phyloP scores from a whole-genome alignment of 2,113 vertebrate species.

The Calidris pugnax region DNA sequence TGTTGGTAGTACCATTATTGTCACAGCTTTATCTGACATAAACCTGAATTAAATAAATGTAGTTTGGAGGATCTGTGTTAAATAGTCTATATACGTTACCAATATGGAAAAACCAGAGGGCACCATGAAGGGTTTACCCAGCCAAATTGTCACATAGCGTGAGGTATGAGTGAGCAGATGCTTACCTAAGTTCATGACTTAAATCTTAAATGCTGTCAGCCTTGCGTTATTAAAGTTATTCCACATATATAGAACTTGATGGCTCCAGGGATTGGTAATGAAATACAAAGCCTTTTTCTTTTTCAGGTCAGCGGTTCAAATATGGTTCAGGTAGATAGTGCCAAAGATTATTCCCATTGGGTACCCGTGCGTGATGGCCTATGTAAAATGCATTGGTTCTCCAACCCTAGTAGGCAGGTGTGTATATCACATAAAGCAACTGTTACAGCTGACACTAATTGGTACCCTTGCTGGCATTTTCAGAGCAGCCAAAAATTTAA shows the following conservation, averaged over 20 bases:
- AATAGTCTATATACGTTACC: not conserved
- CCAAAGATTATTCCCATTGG: conserved; percentile 12
- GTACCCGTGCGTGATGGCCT: conserved; percentile 35
- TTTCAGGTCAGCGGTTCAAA: conserved; percentile 35
- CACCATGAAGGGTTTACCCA: not conserved
- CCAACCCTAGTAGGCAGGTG: not conserved
- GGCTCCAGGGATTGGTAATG: not conserved
- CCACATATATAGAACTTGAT: not conserved
- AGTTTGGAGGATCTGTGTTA: not conserved
- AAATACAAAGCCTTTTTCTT: conserved; percentile 36
- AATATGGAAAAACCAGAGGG: not conserved
- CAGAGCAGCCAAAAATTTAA: conserved; percentile 27
- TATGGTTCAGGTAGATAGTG: conserved; percentile 10
- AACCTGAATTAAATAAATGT: not conserved
- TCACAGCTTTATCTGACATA: not conserved
- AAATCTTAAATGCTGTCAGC: not conserved
- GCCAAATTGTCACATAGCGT: not conserved
- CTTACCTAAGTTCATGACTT: not conserved
- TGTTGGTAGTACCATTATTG: not conserved
- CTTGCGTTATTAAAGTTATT: conserved; percentile 2
- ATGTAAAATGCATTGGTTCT: not conserved
- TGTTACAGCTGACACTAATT: conserved; percentile 40
- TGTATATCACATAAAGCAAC: not conserved
- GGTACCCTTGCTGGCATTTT: conserved; percentile 3
- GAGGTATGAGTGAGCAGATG: not conserved